Evolutionary conservation across 2,888 invertebrate species (phyloP).

Genomic region (Metellina segmentata): DNA sequence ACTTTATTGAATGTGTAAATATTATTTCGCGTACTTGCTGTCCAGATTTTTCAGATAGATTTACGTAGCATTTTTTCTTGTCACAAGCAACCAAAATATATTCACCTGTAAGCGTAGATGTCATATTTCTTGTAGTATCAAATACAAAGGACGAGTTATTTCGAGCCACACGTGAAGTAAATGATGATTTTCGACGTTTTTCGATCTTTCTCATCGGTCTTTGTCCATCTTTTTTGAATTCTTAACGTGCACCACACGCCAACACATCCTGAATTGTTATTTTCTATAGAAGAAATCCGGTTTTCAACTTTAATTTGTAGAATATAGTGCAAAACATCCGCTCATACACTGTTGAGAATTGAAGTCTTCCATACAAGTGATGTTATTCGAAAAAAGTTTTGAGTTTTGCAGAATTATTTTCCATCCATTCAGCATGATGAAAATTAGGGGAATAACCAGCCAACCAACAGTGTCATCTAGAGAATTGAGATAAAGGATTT

Average conservation of each 20-base stretch:
- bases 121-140: slow-evolving; percentile 59
- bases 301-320: slow-evolving; percentile 20
- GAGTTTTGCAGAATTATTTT: not conserved
- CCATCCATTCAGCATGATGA: not conserved
- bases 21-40: slow-evolving; percentile 49
- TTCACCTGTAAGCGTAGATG: slow-evolving; percentile 49
- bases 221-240: slow-evolving; percentile 48
- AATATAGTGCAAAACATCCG: slow-evolving; percentile 24
- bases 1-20: slow-evolving; percentile 44
- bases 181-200: slow-evolving; percentile 37
- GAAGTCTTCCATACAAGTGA: slow-evolving; percentile 44
- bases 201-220: slow-evolving; percentile 31
- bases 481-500: not conserved
- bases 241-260: slow-evolving; percentile 38
- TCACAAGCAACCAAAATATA: slow-evolving; percentile 28
- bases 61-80: slow-evolving; percentile 35
- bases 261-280: slow-evolving; percentile 11
- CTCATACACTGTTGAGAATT: slow-evolving; percentile 42
- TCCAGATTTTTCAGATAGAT: slow-evolving; percentile 56
- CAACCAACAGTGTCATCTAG: not conserved
- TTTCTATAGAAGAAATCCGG: slow-evolving; percentile 9
- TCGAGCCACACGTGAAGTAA: slow-evolving; percentile 26
- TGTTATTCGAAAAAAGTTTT: slow-evolving; percentile 24
- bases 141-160: slow-evolving; percentile 14
- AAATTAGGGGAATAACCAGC: no score